A percentile compares a stretch with the other conserved stretches of the same genome.
phyloP scores from a whole-genome alignment of 2,113 vertebrate genomes.

The Rhinogobius similis region DNA sequence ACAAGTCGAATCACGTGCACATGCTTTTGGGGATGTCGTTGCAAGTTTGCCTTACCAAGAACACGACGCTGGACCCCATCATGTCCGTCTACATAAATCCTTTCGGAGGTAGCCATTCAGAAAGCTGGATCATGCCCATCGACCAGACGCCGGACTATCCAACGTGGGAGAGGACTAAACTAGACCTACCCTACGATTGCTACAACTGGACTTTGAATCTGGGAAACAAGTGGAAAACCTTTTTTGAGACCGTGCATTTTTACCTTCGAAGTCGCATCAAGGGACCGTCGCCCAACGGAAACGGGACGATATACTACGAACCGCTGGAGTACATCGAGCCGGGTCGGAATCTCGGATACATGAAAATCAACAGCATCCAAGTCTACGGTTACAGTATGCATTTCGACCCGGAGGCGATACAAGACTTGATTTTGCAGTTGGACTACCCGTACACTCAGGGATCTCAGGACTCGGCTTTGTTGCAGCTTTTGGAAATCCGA shows the following conservation, averaged over 20 bases:
- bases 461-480: constrained; percentile 81
- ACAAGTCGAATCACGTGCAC: constrained; percentile 82
- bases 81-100: constrained; percentile 83
- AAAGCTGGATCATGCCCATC: constrained; percentile 85
- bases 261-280: constrained; percentile 81
- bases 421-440: constrained; percentile 83
- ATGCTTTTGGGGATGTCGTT: constrained; percentile 83
- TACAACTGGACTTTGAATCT: constrained; percentile 84
- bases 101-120: constrained; percentile 83
- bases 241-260: constrained; percentile 86
- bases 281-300: constrained; percentile 63
- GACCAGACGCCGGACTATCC: constrained; percentile 79
- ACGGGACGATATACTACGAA: constrained; percentile 76
- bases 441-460: constrained; percentile 84
- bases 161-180: constrained; percentile 84
- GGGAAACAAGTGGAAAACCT: constrained; percentile 85
- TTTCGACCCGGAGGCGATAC: constrained; percentile 84
- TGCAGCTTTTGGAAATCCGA: constrained; percentile 83
- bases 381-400: constrained; percentile 85
- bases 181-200: constrained; percentile 81
- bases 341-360: constrained; percentile 78
- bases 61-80: constrained; percentile 82
- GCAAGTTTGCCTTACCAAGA: constrained; percentile 85
- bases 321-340: constrained; percentile 81
- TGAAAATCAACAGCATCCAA: constrained; percentile 85